Evolutionary conservation across 2,888 invertebrate species (phyloP).

Genomic region (Brenthis daphne): DNA sequence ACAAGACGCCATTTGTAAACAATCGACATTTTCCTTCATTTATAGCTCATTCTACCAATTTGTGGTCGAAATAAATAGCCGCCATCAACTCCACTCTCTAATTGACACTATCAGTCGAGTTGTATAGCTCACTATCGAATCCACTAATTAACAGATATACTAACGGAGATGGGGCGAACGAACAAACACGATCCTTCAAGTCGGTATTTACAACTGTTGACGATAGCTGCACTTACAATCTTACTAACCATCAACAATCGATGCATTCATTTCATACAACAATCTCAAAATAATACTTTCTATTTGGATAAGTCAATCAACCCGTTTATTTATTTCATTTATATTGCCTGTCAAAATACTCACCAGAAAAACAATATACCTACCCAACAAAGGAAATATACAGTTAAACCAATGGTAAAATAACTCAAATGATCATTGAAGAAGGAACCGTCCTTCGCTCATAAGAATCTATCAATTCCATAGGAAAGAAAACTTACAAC

Average conservation of each 20-base stretch:
- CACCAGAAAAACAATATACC: neutral
- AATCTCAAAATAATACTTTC: slow-evolving; percentile 10
- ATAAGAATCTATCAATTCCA: slow-evolving; percentile 24
- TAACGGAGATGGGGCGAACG: slow-evolving; percentile 50
- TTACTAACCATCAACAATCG: slow-evolving; percentile 20
- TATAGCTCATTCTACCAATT: slow-evolving; percentile 59
- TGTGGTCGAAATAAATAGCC: slow-evolving; percentile 57
- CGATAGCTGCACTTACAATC: slow-evolving; percentile 22
- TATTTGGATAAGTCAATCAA: slow-evolving; percentile 26
- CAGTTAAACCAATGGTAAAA: neutral
- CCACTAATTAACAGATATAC: slow-evolving; percentile 68
- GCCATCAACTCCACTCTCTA: slow-evolving; percentile 50
- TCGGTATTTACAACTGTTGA: slow-evolving; percentile 42
- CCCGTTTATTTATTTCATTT: slow-evolving; percentile 12
- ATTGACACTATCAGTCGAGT: slow-evolving; percentile 68
- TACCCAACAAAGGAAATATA: neutral
- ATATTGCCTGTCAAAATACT: slow-evolving; percentile 8
- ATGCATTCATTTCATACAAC: slow-evolving; percentile 22
- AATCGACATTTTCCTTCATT: slow-evolving; percentile 47
- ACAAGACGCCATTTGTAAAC: slow-evolving; percentile 6
- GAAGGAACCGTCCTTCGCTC: neutral
- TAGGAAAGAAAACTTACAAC: slow-evolving; percentile 29
- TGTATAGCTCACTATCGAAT: slow-evolving; percentile 60
- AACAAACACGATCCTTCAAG: slow-evolving; percentile 53
- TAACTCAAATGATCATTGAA: neutral